Base-by-base conservation (phyloP, 2,797 vertebrate genomes). In the Microcaecilia unicolor region DNA sequence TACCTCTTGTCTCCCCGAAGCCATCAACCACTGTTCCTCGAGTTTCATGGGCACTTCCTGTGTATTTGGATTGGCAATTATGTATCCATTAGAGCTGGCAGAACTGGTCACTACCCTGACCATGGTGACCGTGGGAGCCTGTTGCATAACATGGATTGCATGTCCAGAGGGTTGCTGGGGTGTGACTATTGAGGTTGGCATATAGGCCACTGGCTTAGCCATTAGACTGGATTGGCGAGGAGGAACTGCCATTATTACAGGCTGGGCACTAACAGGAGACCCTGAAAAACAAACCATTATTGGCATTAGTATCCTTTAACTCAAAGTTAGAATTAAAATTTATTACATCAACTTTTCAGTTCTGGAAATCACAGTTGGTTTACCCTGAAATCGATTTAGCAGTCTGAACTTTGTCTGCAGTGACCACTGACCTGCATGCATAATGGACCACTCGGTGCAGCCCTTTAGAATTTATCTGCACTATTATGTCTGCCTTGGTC, bases 211-310 rank as follows among this genome's bases (percentile, higher is more conserved):
- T 2, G 91, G 84, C 46, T 98, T 98, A 40, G 88, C 83, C 28
- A 84, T 51, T 28, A 88, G 66, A 19, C 70, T 58, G 9, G 85
- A 64, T 0, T 85, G 81, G 35, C 92, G 89, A 22, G 83, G 61
- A 14, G 93, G 92, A 21, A 93, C 82, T 1, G 93, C 88, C 91
- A 97, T 90, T 64, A 97, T 94, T 57, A 99, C 91, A 0, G 88
- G 90, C 67, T 96, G 93, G 42, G 82, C 74, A 12, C 92, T 92
- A 55, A 97, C 90, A 1, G 95, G 95, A 28, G 94, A 99, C 16
- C 94, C 95, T 98, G 41, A 4, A 31, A n/a, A n/a, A 19, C 34
- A 2, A 26, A 1, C 10, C 0, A 4, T 11, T 28, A 4, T n/a
- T n/a, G n/a, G n/a, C n/a, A n/a, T n/a, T n/a, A n/a, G n/a, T n/a